Conservation (phyloP, 2,888 invertebrate genomes). For the Eueremaeus valkanovi region DNA sequence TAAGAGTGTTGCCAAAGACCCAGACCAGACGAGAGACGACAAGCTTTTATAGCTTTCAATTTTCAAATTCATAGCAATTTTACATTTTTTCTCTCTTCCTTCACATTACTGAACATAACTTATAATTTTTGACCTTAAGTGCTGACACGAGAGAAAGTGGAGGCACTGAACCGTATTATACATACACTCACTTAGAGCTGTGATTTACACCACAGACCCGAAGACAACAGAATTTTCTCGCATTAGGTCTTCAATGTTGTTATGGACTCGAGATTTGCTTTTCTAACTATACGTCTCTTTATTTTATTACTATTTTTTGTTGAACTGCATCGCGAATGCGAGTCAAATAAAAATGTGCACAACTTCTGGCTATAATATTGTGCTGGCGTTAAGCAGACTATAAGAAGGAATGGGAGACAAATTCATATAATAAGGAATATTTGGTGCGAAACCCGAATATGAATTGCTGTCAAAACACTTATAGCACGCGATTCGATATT, state of each 20-base stretch:
- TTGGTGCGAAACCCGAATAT: not conserved
- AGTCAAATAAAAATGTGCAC: not conserved
- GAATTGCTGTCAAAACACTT: slow-evolving; percentile 8
- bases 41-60: not conserved
- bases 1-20: not conserved
- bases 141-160: not conserved
- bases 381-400: no score
- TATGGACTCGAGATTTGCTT: no score
- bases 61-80: not conserved
- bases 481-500: slow-evolving; percentile 9
- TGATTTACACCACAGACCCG: not conserved
- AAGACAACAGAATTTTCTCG: not conserved
- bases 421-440: not conserved
- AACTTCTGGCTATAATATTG: no score
- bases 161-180: not conserved
- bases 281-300: no score
- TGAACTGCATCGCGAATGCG: not conserved
- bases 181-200: not conserved
- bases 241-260: no score
- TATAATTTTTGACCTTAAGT: slow-evolving; percentile 11
- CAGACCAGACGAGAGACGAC: no score
- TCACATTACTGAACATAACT: not conserved
- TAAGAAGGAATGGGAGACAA: not conserved
- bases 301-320: no score
- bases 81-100: no score